A percentile compares a stretch with the other conserved stretches of the same genome.
phyloP scores from a whole-genome alignment of 1,140 invertebrate species.

The Ceratina australensis region DNA sequence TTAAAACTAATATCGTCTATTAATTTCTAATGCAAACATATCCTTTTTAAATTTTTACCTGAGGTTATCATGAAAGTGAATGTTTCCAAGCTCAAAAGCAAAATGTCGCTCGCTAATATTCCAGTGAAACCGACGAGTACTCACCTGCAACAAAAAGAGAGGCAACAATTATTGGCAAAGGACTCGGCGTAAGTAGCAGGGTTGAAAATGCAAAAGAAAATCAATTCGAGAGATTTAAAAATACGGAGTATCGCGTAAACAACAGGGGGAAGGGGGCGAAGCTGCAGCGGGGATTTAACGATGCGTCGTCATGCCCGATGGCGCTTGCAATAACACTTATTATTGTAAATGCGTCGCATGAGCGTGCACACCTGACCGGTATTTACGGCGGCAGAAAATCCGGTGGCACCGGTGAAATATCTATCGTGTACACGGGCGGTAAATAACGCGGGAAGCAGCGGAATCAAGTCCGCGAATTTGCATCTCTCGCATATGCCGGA shows the following conservation, averaged over 20 bases:
- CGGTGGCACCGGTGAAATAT: not conserved
- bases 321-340: slow-evolving; percentile 4
- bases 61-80: too few species aligned
- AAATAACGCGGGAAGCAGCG: not conserved
- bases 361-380: not conserved
- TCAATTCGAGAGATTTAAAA: not conserved
- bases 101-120: not conserved
- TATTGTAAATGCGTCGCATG: slow-evolving; percentile 23
- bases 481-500: not conserved
- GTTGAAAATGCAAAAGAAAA: not conserved
- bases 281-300: not conserved
- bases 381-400: slow-evolving; percentile 11
- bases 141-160: slow-evolving; percentile 30
- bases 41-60: too few species aligned
- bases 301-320: not conserved
- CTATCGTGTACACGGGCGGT: not conserved
- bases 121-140: not conserved
- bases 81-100: too few species aligned
- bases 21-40: too few species aligned
- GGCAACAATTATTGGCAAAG: not conserved
- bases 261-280: not conserved
- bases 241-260: not conserved
- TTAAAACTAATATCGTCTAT: too few species aligned
- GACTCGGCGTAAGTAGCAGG: not conserved
- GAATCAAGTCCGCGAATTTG: not conserved